Evolutionary conservation across 2,888 invertebrate species (phyloP), one percentile per base, ranked within the genome.

Genomic region (Toxonevra muliebris): DNA sequence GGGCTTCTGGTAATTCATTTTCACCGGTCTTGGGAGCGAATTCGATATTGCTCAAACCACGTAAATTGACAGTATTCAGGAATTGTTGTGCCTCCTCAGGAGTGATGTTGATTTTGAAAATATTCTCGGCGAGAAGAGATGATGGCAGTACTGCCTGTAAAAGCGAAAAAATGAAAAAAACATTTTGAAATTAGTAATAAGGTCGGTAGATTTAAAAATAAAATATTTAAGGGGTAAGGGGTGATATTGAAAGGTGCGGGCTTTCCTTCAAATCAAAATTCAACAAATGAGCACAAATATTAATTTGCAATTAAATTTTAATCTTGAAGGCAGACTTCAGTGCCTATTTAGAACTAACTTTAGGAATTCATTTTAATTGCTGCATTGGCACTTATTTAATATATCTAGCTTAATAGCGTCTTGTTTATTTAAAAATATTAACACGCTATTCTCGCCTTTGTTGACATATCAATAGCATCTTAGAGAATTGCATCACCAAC

Each of bases 21-120:
- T 87, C 86, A 12, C 87, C 87, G n/a, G 88, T 84, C 76, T 88
- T 88, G 1, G 87, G 87, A 0, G 88, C 87, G 78, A 86, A 88
- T 66, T 87, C 86, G 62, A 86, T 81, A 60, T 87, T 87, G n/a
- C 80, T 80, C 41, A 82, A 69, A 62, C 81, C 82, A 45, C 81
- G 80, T 17, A 80, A 76, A 67, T 87, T 83, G 66, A 87, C 85
- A 72, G 77, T 77, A 55, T 80, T 76, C 43, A 86, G 69, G 68
- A 76, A 84, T 69, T 84, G 79, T 75, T 86, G 84, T 1, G 85
- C 88, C 77, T 88, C 88, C 71, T 87, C 86, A 17, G 88, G 88
- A 62, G 87, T 85, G 52, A 88, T 83, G 76, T 88, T 86, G 19
- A 87, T 77, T 71, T 86, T 82, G 53, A 88, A 85, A n/a, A 87